Percentiles rank a stretch among this genome's conserved stretches.
Conservation (phyloP, 2,113 vertebrate genomes). For the Struthidea cinerea region DNA sequence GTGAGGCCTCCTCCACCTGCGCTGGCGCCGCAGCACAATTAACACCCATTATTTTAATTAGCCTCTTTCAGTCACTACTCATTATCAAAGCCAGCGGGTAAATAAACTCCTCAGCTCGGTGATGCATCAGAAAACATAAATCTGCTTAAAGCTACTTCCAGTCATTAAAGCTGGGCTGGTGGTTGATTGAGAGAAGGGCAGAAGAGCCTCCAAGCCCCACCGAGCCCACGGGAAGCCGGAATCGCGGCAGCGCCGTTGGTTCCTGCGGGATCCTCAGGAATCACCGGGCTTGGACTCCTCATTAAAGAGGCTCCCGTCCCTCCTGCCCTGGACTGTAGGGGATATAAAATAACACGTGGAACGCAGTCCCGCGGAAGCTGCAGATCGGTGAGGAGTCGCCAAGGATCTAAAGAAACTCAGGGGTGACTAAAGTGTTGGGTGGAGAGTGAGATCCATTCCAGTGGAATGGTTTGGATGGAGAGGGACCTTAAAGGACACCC, state of each 20-base stretch:
- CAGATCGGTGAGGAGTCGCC: fast-evolving
- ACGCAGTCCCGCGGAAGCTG: neutral
- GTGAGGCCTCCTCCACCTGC: neutral
- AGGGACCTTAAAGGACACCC: neutral
- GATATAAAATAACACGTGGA: neutral
- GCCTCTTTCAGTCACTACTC: neutral
- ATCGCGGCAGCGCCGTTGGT: fast-evolving
- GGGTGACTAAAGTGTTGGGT: neutral
- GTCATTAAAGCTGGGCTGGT: neutral
- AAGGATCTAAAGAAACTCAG: neutral
- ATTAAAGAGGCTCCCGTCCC: neutral
- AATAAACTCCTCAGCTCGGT: fast-evolving
- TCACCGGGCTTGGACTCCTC: neutral
- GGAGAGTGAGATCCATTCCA: fast-evolving
- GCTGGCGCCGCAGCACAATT: fast-evolving
- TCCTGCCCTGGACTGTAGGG: neutral
- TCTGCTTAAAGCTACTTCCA: neutral
- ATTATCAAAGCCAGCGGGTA: neutral
- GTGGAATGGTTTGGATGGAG: neutral
- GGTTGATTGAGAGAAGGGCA: neutral
- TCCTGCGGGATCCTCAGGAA: neutral
- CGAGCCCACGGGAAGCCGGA: neutral
- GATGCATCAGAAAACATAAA: neutral
- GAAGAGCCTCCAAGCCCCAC: neutral
- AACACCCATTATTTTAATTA: neutral